A percentile compares a stretch with the other conserved stretches of the same genome.
Conservation (phyloP, 2,888 invertebrate species). For the Brachypalpus laphriformis region DNA sequence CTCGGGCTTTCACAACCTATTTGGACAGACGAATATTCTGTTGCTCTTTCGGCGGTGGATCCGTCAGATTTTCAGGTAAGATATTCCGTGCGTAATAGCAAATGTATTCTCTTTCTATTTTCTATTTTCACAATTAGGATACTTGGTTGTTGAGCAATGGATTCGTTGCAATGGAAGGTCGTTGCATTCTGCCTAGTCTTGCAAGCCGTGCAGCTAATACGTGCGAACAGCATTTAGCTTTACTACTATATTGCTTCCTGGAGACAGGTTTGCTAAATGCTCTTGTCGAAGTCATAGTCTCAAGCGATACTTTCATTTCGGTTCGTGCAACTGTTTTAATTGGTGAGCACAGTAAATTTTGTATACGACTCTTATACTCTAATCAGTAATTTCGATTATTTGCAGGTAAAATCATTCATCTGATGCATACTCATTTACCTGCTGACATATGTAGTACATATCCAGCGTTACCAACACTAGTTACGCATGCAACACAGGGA, state of each 20-base stretch:
- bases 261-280: slow-evolving; percentile 94
- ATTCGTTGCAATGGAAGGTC: slow-evolving; percentile 97
- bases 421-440: slow-evolving; percentile 93
- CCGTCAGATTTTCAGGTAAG: slow-evolving; percentile 88
- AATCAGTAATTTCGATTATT: neutral
- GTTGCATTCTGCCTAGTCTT: slow-evolving; percentile 92
- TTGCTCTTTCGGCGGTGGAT: slow-evolving; percentile 94
- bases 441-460: slow-evolving; percentile 92
- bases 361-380: neutral
- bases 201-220: slow-evolving; percentile 94
- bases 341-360: slow-evolving; percentile 84
- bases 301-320: slow-evolving; percentile 94
- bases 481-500: slow-evolving; percentile 91
- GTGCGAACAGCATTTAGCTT: slow-evolving; percentile 94
- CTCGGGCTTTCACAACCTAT: slow-evolving; percentile 93
- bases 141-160: slow-evolving; percentile 95
- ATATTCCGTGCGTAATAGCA: neutral
- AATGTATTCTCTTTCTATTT: neutral
- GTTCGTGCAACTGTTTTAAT: slow-evolving; percentile 95
- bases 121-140: slow-evolving; percentile 83
- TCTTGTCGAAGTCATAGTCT: slow-evolving; percentile 94
- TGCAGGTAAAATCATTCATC: slow-evolving; percentile 91
- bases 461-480: slow-evolving; percentile 91
- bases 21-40: slow-evolving; percentile 96
- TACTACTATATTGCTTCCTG: slow-evolving; percentile 94